These are phyloP conservation scores for Chloroclystis v-ata DNA, from an alignment of 2,888 invertebrate genomes.

Conservation along the genomic window DNA sequence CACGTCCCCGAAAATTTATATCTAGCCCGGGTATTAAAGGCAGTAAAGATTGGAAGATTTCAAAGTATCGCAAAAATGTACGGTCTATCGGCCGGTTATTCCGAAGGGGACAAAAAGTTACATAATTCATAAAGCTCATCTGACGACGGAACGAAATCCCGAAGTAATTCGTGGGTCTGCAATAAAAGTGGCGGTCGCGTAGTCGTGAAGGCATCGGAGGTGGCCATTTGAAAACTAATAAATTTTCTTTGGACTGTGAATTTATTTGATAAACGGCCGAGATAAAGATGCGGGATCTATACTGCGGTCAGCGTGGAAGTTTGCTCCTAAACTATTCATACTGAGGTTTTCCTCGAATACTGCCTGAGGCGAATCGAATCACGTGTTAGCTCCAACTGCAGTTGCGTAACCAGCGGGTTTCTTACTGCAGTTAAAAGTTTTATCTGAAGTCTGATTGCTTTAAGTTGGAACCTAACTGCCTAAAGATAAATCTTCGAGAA, in stretches of 20 bases:
- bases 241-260: conserved; percentile 66
- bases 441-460: no score
- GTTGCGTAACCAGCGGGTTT: conserved; percentile 8
- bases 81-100: conserved; percentile 26
- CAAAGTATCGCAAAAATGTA: conserved; percentile 23
- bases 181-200: conserved; percentile 54
- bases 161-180: conserved; percentile 50
- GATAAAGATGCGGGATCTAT: conserved; percentile 56
- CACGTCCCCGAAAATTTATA: conserved; percentile 28
- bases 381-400: not conserved
- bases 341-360: not conserved
- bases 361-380: no score
- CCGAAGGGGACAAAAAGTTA: conserved; percentile 32
- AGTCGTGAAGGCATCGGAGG: conserved; percentile 54
- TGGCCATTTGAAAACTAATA: conserved; percentile 69
- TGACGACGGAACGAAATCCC: conserved; percentile 37
- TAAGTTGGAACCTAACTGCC: no score
- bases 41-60: conserved; percentile 15
- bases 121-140: conserved; percentile 38
- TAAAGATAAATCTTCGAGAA: no score
- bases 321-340: conserved; percentile 4
- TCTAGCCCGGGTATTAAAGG: conserved; percentile 21
- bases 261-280: conserved; percentile 70
- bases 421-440: conserved; percentile 15
- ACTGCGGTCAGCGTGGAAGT: conserved; percentile 46